Conservation (phyloP, 1,140 invertebrate genomes). For the Epicauta chinensis region DNA sequence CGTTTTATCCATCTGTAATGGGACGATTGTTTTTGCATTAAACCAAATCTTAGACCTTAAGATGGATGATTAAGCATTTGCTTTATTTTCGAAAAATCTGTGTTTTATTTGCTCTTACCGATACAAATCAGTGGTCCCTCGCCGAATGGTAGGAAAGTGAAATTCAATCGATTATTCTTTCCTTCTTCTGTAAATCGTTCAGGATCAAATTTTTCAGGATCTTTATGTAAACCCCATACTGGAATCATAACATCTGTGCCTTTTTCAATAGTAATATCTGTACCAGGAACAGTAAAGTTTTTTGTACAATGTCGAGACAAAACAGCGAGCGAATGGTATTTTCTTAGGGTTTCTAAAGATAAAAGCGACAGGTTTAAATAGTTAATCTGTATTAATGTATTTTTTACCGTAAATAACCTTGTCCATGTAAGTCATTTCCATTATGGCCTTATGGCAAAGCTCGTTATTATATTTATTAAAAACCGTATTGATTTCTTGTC, state of each 20-base stretch:
- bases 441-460: slow-evolving; percentile 50
- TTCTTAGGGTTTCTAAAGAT: slow-evolving; percentile 50
- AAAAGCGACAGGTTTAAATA: no score
- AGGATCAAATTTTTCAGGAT: slow-evolving; percentile 53
- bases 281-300: slow-evolving; percentile 40
- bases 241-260: slow-evolving; percentile 55
- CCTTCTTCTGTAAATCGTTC: slow-evolving; percentile 48
- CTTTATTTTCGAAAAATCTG: no score
- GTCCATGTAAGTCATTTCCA: slow-evolving; percentile 45
- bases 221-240: slow-evolving; percentile 53
- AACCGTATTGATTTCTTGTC: slow-evolving; percentile 42
- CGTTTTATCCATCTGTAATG: no score
- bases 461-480: slow-evolving; percentile 43
- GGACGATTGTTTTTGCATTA: no score
- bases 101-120: no score
- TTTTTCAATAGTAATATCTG: slow-evolving; percentile 43
- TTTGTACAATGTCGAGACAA: slow-evolving; percentile 48
- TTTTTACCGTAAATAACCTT: slow-evolving; percentile 42
- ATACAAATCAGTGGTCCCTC: slow-evolving; percentile 54
- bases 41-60: slow-evolving; percentile 44
- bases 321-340: slow-evolving; percentile 46
- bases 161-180: slow-evolving; percentile 34
- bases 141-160: slow-evolving; percentile 50
- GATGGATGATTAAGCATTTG: no score
- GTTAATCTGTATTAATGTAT: slow-evolving; percentile 22